phyloP scores from a whole-genome alignment of 1,140 invertebrate species.

The Ganaspis sp. region DNA sequence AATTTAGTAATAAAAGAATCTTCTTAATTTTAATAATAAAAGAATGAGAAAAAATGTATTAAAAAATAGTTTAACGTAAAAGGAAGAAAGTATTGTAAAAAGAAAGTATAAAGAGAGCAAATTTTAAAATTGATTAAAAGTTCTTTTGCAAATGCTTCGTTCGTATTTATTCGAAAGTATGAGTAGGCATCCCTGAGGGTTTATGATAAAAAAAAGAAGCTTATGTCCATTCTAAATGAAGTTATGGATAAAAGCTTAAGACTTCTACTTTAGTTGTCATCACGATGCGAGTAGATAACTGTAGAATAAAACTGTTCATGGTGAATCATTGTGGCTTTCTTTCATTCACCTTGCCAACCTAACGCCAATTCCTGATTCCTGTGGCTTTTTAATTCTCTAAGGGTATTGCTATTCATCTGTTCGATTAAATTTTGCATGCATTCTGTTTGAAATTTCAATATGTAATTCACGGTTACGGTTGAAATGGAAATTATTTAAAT shows the following conservation, averaged over 20 bases:
- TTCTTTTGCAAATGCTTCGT: conserved; percentile 43
- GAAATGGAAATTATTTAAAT: no score
- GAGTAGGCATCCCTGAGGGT: conserved; percentile 34
- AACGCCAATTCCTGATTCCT: conserved; percentile 48
- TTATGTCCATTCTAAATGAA: conserved; percentile 39
- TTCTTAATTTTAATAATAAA: no score
- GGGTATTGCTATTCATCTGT: conserved; percentile 44
- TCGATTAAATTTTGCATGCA: conserved; percentile 51
- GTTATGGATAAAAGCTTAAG: conserved; percentile 41
- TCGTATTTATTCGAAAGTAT: conserved; percentile 32
- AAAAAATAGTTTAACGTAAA: no score
- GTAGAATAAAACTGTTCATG: conserved; percentile 72
- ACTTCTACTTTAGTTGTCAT: conserved; percentile 60
- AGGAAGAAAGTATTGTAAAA: not conserved
- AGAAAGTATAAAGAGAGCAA: not conserved
- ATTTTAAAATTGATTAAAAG: conserved; percentile 30
- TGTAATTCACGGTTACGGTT: not conserved
- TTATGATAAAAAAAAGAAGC: conserved; percentile 35
- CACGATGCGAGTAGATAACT: conserved; percentile 64
- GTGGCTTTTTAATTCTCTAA: conserved; percentile 46
- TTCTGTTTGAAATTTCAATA: not conserved
- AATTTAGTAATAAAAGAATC: no score
- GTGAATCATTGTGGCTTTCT: conserved; percentile 72
- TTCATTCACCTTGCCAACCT: conserved; percentile 68
- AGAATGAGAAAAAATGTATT: no score